Percentiles rank a stretch among this genome's conserved stretches.
Conservation (phyloP, 1,140 invertebrate species). For the Drosophila sucinea region DNA sequence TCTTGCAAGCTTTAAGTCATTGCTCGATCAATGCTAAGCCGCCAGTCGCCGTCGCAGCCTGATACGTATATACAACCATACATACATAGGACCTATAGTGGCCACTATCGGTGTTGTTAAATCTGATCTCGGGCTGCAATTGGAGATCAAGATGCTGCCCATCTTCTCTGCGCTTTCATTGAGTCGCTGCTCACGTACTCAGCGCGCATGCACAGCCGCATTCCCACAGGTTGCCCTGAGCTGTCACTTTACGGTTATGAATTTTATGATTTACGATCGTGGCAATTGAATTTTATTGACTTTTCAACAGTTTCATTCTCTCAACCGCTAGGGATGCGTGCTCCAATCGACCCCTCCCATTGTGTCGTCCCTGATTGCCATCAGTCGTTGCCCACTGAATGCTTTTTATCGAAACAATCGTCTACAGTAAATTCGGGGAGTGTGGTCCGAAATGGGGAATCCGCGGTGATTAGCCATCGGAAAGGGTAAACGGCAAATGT, state of each 20-base stretch:
- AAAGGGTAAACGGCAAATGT: background rate
- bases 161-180: slow-evolving; percentile 25
- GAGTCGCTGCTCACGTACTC: slow-evolving; percentile 54
- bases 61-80: background rate
- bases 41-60: background rate
- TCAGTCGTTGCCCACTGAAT: slow-evolving; percentile 10
- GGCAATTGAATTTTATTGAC: slow-evolving; percentile 80
- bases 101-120: slow-evolving; percentile 52
- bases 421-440: slow-evolving; percentile 44
- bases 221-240: slow-evolving; percentile 77
- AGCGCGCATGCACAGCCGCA: slow-evolving; percentile 45
- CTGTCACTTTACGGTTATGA: slow-evolving; percentile 82
- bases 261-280: slow-evolving; percentile 80
- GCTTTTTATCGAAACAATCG: slow-evolving; percentile 14
- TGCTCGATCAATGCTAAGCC: background rate
- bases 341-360: slow-evolving; percentile 52
- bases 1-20: background rate
- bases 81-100: slow-evolving; percentile 38
- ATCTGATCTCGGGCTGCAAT: slow-evolving; percentile 35
- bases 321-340: slow-evolving; percentile 36
- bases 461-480: background rate
- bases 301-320: slow-evolving; percentile 75
- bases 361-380: slow-evolving; percentile 42
- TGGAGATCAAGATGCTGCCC: slow-evolving; percentile 19
- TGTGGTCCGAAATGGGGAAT: slow-evolving; percentile 47